Percentiles rank a stretch among this genome's conserved stretches.
These are phyloP conservation scores for Tetranychus urticae DNA, from an alignment of 1,140 invertebrate species.

Conservation along the genomic window DNA sequence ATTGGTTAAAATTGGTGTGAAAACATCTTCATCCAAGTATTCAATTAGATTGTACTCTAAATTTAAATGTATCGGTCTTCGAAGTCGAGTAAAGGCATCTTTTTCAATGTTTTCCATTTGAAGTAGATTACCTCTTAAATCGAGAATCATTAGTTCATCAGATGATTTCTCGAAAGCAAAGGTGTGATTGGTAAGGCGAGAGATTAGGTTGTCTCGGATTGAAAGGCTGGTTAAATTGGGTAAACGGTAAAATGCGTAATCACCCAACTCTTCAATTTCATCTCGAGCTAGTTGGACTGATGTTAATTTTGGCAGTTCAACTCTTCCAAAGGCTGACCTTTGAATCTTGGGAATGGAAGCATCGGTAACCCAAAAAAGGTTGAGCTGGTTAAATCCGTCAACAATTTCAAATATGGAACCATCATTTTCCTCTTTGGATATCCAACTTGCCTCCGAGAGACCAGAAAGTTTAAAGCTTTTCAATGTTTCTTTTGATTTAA, in stretches of 20 bases:
- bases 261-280: constrained; percentile 1
- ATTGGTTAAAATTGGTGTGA: background rate
- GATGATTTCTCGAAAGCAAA: constrained; percentile 2
- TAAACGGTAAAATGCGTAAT: constrained; percentile 2
- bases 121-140: background rate
- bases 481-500: background rate
- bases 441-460: background rate
- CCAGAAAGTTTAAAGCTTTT: background rate
- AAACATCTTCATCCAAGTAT: constrained; percentile 1
- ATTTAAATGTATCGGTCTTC: background rate
- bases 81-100: constrained; percentile 1
- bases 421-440: constrained; percentile 1
- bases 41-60: background rate
- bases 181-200: background rate
- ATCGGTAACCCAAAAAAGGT: background rate
- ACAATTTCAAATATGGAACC: constrained; percentile 2
- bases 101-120: background rate
- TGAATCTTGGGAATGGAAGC: background rate
- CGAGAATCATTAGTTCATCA: background rate
- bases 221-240: background rate
- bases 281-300: background rate
- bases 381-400: background rate
- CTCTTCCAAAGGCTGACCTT: constrained; percentile 1
- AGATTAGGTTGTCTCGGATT: background rate
- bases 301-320: background rate